These are phyloP conservation scores for Lampropteryx suffumata DNA, from an alignment of 2,888 invertebrate genomes.

Conservation along the genomic window DNA sequence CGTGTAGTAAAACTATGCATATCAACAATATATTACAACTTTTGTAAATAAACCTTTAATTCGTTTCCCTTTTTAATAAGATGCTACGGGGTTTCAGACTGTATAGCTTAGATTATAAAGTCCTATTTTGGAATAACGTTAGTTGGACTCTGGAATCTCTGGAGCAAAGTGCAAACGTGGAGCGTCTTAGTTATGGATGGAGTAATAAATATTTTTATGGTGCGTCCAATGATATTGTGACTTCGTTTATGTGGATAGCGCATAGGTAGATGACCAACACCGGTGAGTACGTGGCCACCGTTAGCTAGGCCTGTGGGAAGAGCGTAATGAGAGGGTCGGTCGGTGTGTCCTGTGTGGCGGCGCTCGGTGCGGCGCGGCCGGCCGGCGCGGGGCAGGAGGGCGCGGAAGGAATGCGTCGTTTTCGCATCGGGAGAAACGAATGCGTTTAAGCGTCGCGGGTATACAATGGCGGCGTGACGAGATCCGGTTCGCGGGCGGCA, in stretches of 20 bases:
- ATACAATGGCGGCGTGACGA: constrained; percentile 83
- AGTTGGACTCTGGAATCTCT: constrained; percentile 26
- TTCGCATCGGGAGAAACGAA: constrained; percentile 84
- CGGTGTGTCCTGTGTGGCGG: constrained; percentile 55
- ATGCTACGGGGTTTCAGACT: not conserved
- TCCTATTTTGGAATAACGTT: constrained; percentile 7
- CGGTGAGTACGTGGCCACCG: not conserved
- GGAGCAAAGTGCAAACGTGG: constrained; percentile 17
- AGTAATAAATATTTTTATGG: constrained; percentile 33
- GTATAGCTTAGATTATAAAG: not conserved
- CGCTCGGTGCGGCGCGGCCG: constrained; percentile 56
- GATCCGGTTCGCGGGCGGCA: constrained; percentile 81
- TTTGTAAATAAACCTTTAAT: constrained; percentile 12
- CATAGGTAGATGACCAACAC: not conserved
- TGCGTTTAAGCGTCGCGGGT: constrained; percentile 83
- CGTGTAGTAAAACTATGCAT: constrained; percentile 20
- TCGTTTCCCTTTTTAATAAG: constrained; percentile 5
- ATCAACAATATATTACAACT: constrained; percentile 2
- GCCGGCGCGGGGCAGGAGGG: constrained; percentile 64
- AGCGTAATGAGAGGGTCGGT: constrained; percentile 73
- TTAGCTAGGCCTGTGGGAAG: constrained; percentile 30
- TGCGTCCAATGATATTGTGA: constrained; percentile 30
- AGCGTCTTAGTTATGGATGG: constrained; percentile 22
- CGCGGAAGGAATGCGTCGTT: constrained; percentile 83
- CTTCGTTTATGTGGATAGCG: constrained; percentile 36